Percentiles rank a stretch among this genome's conserved stretches.
Conservation (phyloP, 2,797 vertebrate genomes). For the Chlorospingus semifuscus region DNA sequence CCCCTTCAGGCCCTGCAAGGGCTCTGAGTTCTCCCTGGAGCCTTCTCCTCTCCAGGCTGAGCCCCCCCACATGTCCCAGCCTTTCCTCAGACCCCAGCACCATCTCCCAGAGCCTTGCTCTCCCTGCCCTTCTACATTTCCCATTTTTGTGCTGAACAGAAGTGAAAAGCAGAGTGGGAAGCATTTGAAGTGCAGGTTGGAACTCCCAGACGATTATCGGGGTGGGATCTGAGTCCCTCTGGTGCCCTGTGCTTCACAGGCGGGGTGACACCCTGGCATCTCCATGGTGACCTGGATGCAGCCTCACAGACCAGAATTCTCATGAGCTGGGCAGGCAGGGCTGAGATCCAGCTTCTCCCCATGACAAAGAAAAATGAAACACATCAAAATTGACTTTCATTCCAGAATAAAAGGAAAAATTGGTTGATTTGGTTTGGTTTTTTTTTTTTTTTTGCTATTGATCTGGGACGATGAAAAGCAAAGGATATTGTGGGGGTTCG, state of each 20-base stretch:
- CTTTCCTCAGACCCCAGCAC: neutral
- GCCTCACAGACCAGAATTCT: rapidly evolving
- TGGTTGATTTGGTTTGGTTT: neutral
- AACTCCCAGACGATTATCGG: neutral
- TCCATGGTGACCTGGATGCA: neutral
- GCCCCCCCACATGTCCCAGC: rapidly evolving
- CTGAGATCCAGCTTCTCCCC: neutral
- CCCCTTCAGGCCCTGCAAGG: too few relatives aligned
- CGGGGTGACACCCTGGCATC: neutral
- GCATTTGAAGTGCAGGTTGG: neutral
- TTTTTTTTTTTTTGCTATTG: neutral
- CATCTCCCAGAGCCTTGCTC: neutral
- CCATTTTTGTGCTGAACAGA: neutral
- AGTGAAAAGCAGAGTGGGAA: neutral
- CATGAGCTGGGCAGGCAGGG: neutral
- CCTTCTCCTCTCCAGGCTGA: neutral
- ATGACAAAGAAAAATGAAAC: neutral
- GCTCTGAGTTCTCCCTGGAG: too few relatives aligned
- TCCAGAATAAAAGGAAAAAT: neutral
- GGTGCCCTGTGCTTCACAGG: neutral
- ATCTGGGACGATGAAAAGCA: neutral
- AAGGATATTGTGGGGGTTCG: neutral
- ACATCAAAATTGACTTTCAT: neutral
- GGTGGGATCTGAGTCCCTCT: neutral
- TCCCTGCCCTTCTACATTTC: neutral